Conservation (phyloP, 2,888 invertebrate species). For the Pinctada fucata region DNA sequence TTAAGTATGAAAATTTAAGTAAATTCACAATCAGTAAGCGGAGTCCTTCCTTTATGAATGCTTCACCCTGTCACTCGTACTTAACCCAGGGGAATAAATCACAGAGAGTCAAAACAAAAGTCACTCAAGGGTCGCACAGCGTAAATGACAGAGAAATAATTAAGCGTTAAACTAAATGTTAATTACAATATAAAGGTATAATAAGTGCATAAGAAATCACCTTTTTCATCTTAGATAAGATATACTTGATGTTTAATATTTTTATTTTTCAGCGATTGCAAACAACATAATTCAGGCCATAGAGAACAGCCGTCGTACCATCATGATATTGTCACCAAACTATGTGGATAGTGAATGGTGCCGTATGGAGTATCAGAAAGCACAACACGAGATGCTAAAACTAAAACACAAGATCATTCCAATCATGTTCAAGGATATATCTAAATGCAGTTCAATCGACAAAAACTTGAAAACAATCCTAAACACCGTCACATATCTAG, state of each 20-base stretch:
- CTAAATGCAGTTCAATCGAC: slow-evolving; percentile 49
- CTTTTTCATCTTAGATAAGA: no score
- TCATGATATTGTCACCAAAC: slow-evolving; percentile 57
- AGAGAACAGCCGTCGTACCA: slow-evolving; percentile 62
- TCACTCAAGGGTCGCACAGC: no score
- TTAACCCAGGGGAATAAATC: no score
- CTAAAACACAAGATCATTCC: slow-evolving; percentile 67
- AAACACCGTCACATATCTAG: slow-evolving; percentile 59
- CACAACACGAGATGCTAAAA: slow-evolving; percentile 69
- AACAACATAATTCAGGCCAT: slow-evolving; percentile 65
- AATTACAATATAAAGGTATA: no score
- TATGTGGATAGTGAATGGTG: slow-evolving; percentile 67
- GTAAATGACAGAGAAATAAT: no score
- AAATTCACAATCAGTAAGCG: no score
- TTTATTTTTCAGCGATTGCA: slow-evolving; percentile 60
- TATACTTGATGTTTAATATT: neutral
- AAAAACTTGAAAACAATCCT: slow-evolving; percentile 58
- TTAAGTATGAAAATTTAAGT: no score
- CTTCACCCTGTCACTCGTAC: no score
- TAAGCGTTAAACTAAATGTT: no score
- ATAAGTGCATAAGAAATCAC: no score
- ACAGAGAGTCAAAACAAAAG: no score
- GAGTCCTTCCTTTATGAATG: no score
- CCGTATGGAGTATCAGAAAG: slow-evolving; percentile 66
- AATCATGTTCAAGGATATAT: slow-evolving; percentile 57